These are phyloP conservation scores for Dolichallabes microphthalmus DNA, from an alignment of 2,113 vertebrate species.

Conservation along the genomic window DNA sequence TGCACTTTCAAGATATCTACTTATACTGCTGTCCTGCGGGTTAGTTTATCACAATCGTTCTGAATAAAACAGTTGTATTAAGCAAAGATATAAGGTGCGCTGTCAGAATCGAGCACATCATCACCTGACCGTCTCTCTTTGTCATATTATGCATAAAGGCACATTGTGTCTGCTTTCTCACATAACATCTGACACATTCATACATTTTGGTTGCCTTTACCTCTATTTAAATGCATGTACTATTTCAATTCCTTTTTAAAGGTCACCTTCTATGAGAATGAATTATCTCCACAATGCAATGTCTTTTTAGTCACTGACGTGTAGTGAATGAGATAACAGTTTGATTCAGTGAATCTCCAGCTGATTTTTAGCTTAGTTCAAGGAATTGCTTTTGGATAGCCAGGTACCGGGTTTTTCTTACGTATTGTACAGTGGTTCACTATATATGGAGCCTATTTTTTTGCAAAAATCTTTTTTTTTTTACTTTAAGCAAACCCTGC, in stretches of 20 bases:
- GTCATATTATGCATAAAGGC: conserved; percentile 20
- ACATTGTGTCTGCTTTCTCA: conserved; percentile 28
- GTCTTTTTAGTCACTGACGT: conserved; percentile 46
- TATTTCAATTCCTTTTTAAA: conserved; percentile 58
- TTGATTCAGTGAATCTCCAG: conserved; percentile 57
- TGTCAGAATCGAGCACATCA: conserved; percentile 26
- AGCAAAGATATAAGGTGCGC: not conserved
- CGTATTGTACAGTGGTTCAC: not conserved
- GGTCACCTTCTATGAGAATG: conserved; percentile 57
- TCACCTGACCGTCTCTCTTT: conserved; percentile 5
- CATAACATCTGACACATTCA: conserved; percentile 36
- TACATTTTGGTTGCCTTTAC: conserved; percentile 20
- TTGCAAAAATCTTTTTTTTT: too few species aligned
- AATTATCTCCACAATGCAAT: conserved; percentile 59
- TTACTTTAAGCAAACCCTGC: not conserved
- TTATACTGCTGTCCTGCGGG: not conserved
- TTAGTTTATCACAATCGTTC: conserved; percentile 7
- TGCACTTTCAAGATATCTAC: conserved; percentile 8
- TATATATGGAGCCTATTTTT: too few species aligned
- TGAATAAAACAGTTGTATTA: conserved; percentile 30
- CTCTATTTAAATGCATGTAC: conserved; percentile 40
- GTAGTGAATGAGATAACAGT: conserved; percentile 51
- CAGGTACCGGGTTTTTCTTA: not conserved
- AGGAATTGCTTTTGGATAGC: not conserved
- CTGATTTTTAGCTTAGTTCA: conserved; percentile 13